Evolutionary conservation across 2,888 invertebrate species (phyloP).

Genomic region (Calephelis perditalis): DNA sequence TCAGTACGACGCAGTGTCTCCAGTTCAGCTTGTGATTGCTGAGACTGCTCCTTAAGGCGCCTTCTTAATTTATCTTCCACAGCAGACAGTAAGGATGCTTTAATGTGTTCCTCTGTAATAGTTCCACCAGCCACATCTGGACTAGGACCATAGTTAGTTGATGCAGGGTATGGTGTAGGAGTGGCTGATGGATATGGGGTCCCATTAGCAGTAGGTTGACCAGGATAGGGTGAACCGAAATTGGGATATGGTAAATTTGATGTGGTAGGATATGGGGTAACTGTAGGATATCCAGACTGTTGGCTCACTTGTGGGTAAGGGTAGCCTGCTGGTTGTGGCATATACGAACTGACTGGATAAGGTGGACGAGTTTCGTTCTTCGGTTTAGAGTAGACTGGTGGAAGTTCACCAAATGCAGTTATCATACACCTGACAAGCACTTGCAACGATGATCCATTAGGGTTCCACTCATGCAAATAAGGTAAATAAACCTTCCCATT

Average conservation of each 20-base stretch:
- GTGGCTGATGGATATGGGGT: conserved; percentile 39
- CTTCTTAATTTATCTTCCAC: conserved; percentile 95
- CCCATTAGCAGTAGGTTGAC: conserved; percentile 51
- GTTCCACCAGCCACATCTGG: conserved; percentile 82
- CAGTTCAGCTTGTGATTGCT: conserved; percentile 94
- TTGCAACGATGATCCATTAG: conserved; percentile 89
- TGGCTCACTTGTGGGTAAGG: conserved; percentile 53
- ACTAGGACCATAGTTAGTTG: conserved; percentile 43
- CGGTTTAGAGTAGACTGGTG: conserved; percentile 92
- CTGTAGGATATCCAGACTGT: conserved; percentile 52
- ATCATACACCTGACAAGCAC: conserved; percentile 95
- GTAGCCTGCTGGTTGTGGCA: conserved; percentile 68
- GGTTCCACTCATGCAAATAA: conserved; percentile 96
- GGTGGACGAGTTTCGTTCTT: conserved; percentile 79
- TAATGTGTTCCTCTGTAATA: conserved; percentile 97
- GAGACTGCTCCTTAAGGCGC: conserved; percentile 92
- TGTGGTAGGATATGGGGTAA: conserved; percentile 62
- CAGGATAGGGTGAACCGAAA: conserved; percentile 62
- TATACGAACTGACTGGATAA: conserved; percentile 72
- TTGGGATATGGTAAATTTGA: conserved; percentile 74
- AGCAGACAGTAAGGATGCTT: conserved; percentile 94
- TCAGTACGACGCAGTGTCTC: conserved; percentile 92
- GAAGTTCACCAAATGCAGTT: conserved; percentile 94
- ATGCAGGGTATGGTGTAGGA: conserved; percentile 51
- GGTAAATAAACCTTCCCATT: conserved; percentile 98